Conservation (phyloP, 2,797 vertebrate species). For the Sebastes oblongus region DNA sequence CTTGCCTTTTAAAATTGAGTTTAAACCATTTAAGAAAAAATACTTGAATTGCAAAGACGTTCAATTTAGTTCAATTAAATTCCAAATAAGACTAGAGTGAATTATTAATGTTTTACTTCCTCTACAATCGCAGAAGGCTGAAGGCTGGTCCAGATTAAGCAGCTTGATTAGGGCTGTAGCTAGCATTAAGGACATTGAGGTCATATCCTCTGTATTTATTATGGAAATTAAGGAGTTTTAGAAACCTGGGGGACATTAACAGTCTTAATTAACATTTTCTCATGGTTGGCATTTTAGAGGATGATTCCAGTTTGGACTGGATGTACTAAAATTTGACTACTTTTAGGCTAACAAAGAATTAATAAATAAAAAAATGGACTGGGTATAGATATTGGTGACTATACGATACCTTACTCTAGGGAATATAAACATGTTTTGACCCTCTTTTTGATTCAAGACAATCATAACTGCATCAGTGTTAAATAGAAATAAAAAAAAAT, state of each 20-base stretch:
- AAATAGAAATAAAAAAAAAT: not conserved
- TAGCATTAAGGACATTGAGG: not conserved
- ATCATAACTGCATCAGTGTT: not conserved
- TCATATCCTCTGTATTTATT: not conserved
- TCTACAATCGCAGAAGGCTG: not conserved
- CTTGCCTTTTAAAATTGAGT: not conserved
- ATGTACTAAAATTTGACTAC: not conserved
- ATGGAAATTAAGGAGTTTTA: not conserved
- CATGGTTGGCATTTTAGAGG: not conserved
- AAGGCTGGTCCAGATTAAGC: not conserved
- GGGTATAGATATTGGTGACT: rapidly evolving
- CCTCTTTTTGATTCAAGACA: not conserved
- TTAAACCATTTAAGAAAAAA: not conserved
- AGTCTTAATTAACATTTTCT: not conserved
- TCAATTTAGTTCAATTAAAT: not conserved
- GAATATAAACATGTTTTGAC: not conserved
- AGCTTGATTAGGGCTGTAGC: not conserved
- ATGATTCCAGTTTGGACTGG: not conserved
- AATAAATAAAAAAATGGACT: not conserved
- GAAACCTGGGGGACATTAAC: not conserved
- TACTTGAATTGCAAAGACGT: not conserved
- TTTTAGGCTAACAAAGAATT: not conserved
- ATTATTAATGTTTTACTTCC: not conserved
- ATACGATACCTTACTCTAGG: not conserved
- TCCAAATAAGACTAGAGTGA: not conserved